Evolutionary conservation across 1,140 invertebrate genomes (phyloP).

Genomic region (Metaphire vulgaris): DNA sequence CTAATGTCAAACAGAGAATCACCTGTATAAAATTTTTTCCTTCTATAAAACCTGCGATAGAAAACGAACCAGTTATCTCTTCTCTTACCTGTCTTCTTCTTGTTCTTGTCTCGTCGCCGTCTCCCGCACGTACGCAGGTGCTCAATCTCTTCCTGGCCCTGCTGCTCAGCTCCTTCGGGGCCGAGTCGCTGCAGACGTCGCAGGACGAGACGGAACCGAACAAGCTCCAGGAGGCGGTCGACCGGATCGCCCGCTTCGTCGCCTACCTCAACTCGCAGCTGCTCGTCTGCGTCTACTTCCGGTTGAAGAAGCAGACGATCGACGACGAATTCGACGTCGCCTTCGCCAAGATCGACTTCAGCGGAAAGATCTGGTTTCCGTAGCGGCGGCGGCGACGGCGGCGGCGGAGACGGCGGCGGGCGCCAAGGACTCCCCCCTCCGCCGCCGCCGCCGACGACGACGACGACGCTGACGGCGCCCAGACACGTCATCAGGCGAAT

Average conservation of each 20-base stretch:
- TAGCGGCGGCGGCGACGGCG: too few species aligned
- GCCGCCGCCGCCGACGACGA: background rate
- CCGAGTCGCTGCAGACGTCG: constrained; percentile 52
- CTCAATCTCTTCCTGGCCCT: constrained; percentile 98
- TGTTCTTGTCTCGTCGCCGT: too few species aligned
- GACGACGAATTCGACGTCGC: constrained; percentile 4
- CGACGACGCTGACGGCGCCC: background rate
- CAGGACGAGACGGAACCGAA: constrained; percentile 74
- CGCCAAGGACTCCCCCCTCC: too few species aligned
- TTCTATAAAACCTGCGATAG: too few species aligned
- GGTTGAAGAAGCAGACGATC: background rate
- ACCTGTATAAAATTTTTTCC: too few species aligned
- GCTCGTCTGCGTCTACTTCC: constrained; percentile 21
- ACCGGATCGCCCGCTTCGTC: constrained; percentile 81
- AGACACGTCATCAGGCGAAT: background rate
- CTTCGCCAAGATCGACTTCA: constrained; percentile 9
- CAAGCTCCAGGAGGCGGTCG: constrained; percentile 93
- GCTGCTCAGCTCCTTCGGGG: constrained; percentile 95
- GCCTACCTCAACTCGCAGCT: constrained; percentile 67
- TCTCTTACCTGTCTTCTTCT: too few species aligned
- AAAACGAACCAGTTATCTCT: too few species aligned
- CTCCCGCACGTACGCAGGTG: too few species aligned
- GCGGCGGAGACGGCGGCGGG: too few species aligned
- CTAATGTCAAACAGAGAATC: too few species aligned
- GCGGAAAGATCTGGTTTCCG: constrained; percentile 16